These are phyloP conservation scores for Sorex fumeus DNA, from an alignment of 2,113 vertebrate species.

Conservation along the genomic window DNA sequence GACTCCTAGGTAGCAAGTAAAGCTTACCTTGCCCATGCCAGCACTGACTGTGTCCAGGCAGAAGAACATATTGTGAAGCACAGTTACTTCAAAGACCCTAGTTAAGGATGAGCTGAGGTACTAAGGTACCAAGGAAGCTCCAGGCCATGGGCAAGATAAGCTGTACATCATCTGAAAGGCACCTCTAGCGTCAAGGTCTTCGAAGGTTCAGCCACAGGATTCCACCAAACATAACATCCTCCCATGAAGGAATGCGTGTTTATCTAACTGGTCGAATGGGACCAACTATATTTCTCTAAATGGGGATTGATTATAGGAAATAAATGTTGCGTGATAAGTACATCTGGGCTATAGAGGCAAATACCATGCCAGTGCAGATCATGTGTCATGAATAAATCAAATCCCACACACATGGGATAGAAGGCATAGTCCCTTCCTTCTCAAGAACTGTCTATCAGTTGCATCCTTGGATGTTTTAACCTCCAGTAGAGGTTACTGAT, in stretches of 20 bases:
- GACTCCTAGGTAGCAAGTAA: accelerated
- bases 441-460: not conserved
- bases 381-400: not conserved
- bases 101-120: not conserved
- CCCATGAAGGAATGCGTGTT: not conserved
- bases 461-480: not conserved
- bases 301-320: not conserved
- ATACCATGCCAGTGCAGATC: not conserved
- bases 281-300: no score
- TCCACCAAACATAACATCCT: not conserved
- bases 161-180: not conserved
- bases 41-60: not conserved
- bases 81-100: not conserved
- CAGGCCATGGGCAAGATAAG: not conserved
- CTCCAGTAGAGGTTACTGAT: not conserved
- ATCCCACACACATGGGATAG: not conserved
- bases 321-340: no score
- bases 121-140: not conserved
- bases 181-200: not conserved
- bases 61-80: not conserved
- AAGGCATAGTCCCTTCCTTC: no score
- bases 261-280: not conserved
- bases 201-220: not conserved
- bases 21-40: not conserved
- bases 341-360: not conserved